A percentile compares a stretch with the other conserved stretches of the same genome.
Evolutionary conservation across 1,140 invertebrate genomes (phyloP).

Genomic region (Pectinophora gossypiella): DNA sequence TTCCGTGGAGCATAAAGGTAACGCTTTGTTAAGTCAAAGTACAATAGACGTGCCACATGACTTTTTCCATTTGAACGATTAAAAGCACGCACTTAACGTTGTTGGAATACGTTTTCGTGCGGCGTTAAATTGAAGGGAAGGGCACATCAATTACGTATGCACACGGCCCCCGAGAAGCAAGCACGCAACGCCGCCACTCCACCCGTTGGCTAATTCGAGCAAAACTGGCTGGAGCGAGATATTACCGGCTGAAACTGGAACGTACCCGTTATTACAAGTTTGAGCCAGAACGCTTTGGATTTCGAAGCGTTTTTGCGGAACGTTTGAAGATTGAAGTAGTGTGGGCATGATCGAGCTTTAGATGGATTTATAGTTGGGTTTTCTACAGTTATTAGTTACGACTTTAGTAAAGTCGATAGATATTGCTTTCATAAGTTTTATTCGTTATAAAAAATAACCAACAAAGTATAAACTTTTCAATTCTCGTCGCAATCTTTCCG

Average conservation of each 20-base stretch:
- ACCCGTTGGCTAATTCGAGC: slow-evolving; percentile 46
- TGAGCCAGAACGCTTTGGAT: too few species aligned
- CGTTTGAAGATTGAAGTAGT: too few species aligned
- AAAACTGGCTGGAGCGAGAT: slow-evolving; percentile 46
- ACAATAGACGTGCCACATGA: neutral
- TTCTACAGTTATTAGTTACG: too few species aligned
- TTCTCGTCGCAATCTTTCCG: too few species aligned
- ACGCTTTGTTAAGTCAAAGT: neutral
- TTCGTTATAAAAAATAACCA: too few species aligned
- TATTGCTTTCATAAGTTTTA: too few species aligned
- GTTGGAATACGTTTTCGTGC: slow-evolving; percentile 34
- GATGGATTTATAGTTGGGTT: too few species aligned
- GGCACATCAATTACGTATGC: slow-evolving; percentile 53
- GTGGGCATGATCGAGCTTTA: too few species aligned
- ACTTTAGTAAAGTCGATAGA: too few species aligned
- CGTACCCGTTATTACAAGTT: too few species aligned
- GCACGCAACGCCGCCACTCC: slow-evolving; percentile 39
- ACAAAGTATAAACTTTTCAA: too few species aligned
- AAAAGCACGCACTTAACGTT: slow-evolving; percentile 26
- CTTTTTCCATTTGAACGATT: slow-evolving; percentile 1
- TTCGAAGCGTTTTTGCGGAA: too few species aligned
- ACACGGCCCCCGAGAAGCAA: slow-evolving; percentile 34
- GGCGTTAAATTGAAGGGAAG: slow-evolving; percentile 50
- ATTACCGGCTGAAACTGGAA: slow-evolving; percentile 34
- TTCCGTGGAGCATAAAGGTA: neutral